Conservation (phyloP, 2,888 invertebrate genomes). For the Octodonta nipae region DNA sequence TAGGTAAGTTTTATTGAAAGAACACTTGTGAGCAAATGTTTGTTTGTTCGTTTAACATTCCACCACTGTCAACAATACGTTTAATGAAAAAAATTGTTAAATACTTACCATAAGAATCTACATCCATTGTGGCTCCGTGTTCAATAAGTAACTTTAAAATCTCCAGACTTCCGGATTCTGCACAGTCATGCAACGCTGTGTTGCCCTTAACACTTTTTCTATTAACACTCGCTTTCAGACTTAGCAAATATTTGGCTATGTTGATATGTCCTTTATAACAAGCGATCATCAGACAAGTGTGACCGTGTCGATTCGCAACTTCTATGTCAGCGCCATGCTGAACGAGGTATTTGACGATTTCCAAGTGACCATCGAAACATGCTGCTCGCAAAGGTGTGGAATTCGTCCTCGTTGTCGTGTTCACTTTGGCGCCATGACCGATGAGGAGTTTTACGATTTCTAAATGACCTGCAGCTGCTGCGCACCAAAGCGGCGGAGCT, state of each 20-base stretch:
- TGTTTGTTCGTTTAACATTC: no score
- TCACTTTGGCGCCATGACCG: conserved; percentile 76
- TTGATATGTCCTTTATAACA: conserved; percentile 89
- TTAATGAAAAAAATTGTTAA: not conserved
- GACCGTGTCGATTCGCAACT: conserved; percentile 86
- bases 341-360: conserved; percentile 86
- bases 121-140: conserved; percentile 83
- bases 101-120: conserved; percentile 72
- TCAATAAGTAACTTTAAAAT: conserved; percentile 79
- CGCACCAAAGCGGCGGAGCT: conserved; percentile 94
- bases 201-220: conserved; percentile 85
- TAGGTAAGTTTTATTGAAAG: no score
- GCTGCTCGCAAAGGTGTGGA: conserved; percentile 90
- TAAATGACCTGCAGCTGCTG: conserved; percentile 88
- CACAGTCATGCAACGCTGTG: conserved; percentile 95
- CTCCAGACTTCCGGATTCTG: conserved; percentile 86
- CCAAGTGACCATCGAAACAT: conserved; percentile 91
- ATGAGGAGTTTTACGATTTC: conserved; percentile 75
- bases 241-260: conserved; percentile 79
- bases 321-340: conserved; percentile 90
- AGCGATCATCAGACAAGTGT: conserved; percentile 96
- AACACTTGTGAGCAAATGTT: no score
- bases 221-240: conserved; percentile 80
- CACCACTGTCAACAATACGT: not conserved
- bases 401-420: conserved; percentile 86